A percentile compares a stretch with the other conserved stretches of the same genome.
These are phyloP conservation scores for Pseudachorutes palmiensis DNA, from an alignment of 1,140 invertebrate genomes.

Conservation along the genomic window DNA sequence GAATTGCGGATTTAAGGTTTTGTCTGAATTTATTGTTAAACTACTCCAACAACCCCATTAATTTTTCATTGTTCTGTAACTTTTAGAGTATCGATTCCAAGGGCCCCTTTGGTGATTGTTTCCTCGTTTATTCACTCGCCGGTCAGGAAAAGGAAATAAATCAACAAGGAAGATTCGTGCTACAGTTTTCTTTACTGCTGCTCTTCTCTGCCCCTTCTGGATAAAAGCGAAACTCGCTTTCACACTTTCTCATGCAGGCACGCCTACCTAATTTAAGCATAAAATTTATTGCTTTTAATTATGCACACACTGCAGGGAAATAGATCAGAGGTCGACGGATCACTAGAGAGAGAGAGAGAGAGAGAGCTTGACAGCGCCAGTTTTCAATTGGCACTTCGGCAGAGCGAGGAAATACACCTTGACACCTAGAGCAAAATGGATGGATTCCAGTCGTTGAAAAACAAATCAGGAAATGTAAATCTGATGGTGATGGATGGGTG, in stretches of 20 bases:
- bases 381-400: too few species aligned
- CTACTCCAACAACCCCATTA: too few species aligned
- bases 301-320: neutral
- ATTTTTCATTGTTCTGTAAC: neutral
- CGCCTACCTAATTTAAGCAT: neutral
- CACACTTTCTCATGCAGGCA: neutral
- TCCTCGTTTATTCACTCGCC: neutral
- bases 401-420: too few species aligned
- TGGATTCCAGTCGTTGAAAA: too few species aligned
- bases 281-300: neutral
- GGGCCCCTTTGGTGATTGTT: neutral
- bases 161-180: neutral
- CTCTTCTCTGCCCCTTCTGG: neutral
- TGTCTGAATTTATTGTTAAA: too few species aligned
- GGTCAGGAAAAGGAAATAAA: neutral
- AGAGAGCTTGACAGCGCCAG: too few species aligned
- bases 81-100: neutral
- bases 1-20: too few species aligned
- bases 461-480: too few species aligned
- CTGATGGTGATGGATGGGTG: too few species aligned
- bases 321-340: neutral
- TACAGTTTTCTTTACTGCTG: neutral
- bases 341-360: too few species aligned
- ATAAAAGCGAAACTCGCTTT: neutral
- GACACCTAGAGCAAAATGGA: too few species aligned